Evolutionary conservation across 2,113 vertebrate species (phyloP).

Genomic region (Silurus glanis): DNA sequence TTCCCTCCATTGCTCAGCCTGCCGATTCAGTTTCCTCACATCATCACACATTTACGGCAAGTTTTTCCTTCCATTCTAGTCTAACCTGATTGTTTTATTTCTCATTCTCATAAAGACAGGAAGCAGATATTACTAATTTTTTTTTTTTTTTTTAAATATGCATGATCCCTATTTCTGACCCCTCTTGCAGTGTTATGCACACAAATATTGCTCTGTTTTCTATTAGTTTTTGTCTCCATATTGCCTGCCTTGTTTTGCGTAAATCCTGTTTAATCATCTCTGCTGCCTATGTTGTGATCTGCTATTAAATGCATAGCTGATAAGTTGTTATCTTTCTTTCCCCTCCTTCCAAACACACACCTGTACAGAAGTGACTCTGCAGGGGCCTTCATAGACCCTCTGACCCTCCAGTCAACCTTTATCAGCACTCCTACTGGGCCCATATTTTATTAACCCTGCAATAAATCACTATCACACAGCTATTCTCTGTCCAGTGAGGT

Average conservation of each 20-base stretch:
- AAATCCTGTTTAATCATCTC: slow-evolving; percentile 36
- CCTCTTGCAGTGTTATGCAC: not conserved
- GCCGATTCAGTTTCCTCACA: slow-evolving; percentile 7
- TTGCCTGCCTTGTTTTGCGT: slow-evolving; percentile 20
- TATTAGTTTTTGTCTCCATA: not conserved
- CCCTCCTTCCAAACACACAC: slow-evolving; percentile 47
- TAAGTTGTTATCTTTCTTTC: slow-evolving; percentile 49
- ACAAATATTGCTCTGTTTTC: not conserved
- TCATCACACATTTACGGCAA: slow-evolving; percentile 12
- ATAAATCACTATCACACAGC: slow-evolving; percentile 50
- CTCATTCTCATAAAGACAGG: not conserved
- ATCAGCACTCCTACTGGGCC: slow-evolving; percentile 43
- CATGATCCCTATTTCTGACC: not conserved
- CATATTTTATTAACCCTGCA: slow-evolving; percentile 55
- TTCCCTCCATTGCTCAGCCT: slow-evolving; percentile 30
- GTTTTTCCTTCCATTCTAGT: not conserved
- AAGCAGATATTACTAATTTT: not conserved
- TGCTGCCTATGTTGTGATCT: slow-evolving; percentile 45
- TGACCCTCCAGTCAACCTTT: slow-evolving; percentile 49
- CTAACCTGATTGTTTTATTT: no score
- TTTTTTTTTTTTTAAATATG: no score
- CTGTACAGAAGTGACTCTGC: slow-evolving; percentile 36
- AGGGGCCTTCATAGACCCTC: slow-evolving; percentile 44
- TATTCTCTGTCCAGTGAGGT: slow-evolving; percentile 49
- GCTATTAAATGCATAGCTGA: slow-evolving; percentile 47